Percentiles rank a stretch among this genome's conserved stretches.
Conservation (phyloP, 2,888 invertebrate genomes). For the Dorcus parallelipipedus region DNA sequence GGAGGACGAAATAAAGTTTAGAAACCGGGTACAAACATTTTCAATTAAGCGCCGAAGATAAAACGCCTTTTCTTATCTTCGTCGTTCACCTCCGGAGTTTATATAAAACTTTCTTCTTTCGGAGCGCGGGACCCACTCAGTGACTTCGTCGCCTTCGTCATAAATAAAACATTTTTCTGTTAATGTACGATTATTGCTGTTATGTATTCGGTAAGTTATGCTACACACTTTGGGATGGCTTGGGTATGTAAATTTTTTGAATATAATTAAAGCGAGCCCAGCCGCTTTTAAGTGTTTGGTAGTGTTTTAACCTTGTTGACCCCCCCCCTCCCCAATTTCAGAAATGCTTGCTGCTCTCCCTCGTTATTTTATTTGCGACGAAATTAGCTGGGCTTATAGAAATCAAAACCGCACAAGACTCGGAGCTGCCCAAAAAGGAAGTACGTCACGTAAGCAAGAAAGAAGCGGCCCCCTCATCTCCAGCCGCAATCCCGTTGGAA, state of each 20-base stretch:
- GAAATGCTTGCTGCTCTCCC: neutral
- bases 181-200: neutral
- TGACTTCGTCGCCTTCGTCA: neutral
- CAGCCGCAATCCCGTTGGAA: neutral
- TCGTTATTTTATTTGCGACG: neutral
- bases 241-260: neutral
- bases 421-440: neutral
- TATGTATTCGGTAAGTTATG: neutral
- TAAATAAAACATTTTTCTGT: no score
- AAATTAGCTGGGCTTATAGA: neutral
- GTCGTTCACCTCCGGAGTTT: neutral
- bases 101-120: neutral
- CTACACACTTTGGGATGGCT: neutral
- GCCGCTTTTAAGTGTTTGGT: neutral
- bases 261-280: neutral
- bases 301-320: no score
- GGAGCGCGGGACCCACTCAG: neutral
- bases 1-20: constrained; percentile 1
- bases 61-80: neutral
- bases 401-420: neutral
- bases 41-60: constrained; percentile 7
- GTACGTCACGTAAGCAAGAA: neutral
- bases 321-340: neutral
- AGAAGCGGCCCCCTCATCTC: neutral
- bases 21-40: constrained; percentile 12